Conservation (phyloP, 2,797 vertebrate species). For the Microhierax caerulescens region DNA sequence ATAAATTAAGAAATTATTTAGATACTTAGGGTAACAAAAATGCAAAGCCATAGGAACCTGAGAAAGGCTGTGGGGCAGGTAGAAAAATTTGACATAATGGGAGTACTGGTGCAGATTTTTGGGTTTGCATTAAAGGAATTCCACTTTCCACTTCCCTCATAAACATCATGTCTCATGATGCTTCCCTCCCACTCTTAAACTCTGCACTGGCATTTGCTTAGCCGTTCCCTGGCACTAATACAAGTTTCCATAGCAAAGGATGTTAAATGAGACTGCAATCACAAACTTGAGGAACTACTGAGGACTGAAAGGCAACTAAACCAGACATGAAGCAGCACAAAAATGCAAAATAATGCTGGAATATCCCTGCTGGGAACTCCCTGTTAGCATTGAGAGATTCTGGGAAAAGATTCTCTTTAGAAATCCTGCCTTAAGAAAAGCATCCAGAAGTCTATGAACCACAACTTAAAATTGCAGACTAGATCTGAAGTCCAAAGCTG, state of each 20-base stretch:
- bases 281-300: not conserved
- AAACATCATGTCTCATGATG: not conserved
- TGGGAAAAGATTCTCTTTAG: not conserved
- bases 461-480: not conserved
- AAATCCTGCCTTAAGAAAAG: not conserved
- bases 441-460: not conserved
- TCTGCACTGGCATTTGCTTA: not conserved
- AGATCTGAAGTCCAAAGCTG: not conserved
- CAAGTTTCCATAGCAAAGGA: slow-evolving; percentile 44
- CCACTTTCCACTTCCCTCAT: not conserved
- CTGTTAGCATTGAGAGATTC: not conserved
- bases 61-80: not conserved
- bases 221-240: not conserved
- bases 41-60: not conserved
- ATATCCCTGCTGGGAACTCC: not conserved
- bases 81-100: not conserved
- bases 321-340: not conserved
- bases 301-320: not conserved
- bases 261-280: not conserved
- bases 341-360: slow-evolving; percentile 12
- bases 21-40: not conserved
- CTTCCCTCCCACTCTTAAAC: not conserved
- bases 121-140: not conserved
- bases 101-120: not conserved
- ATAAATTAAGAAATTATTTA: not conserved